Conservation (phyloP, 2,797 vertebrate species). For the Cuculus canorus region DNA sequence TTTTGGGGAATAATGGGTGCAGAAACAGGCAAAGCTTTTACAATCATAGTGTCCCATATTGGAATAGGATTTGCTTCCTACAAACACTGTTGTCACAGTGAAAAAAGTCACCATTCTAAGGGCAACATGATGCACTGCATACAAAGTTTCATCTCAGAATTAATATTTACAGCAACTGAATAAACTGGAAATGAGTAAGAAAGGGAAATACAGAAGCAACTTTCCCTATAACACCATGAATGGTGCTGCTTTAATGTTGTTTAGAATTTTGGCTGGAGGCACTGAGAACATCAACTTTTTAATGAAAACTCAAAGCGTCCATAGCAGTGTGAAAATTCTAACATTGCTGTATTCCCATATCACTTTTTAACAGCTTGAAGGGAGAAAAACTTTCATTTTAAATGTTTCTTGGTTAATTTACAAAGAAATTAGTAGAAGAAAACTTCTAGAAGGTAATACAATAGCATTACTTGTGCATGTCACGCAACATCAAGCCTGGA, state of each 20-base stretch:
- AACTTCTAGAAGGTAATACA: slow-evolving; percentile 62
- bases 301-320: slow-evolving; percentile 57
- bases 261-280: slow-evolving; percentile 59
- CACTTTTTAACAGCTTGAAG: slow-evolving; percentile 64
- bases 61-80: not conserved
- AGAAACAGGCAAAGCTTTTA: not conserved
- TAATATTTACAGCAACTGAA: not conserved
- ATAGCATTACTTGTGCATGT: slow-evolving; percentile 36
- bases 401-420: slow-evolving; percentile 74
- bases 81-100: not conserved
- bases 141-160: not conserved
- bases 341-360: slow-evolving; percentile 24
- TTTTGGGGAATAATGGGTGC: not conserved
- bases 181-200: not conserved
- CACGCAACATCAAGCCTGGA: slow-evolving; percentile 53
- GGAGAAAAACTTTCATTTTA: slow-evolving; percentile 54
- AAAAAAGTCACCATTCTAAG: not conserved
- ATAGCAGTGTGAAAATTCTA: slow-evolving; percentile 60
- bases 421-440: slow-evolving; percentile 67
- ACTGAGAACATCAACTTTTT: slow-evolving; percentile 47
- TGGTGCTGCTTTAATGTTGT: slow-evolving; percentile 40
- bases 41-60: not conserved
- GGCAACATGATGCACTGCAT: not conserved
- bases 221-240: slow-evolving; percentile 21
- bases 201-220: not conserved